These are phyloP conservation scores for Gallinago media DNA, from an alignment of 2,113 vertebrate genomes.

Conservation along the genomic window DNA sequence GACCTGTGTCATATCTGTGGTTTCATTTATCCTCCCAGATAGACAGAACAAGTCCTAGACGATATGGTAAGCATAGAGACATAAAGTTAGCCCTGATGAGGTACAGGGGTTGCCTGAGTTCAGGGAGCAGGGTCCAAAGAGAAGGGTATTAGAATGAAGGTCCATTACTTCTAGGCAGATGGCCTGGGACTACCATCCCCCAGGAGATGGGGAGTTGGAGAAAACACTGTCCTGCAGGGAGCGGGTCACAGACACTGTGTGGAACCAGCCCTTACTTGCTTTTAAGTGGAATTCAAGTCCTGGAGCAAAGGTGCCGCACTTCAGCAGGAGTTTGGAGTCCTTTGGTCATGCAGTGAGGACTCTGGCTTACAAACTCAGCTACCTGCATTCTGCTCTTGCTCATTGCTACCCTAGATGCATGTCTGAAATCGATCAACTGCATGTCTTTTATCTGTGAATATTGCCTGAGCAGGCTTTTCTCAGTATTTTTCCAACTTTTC, in stretches of 20 bases:
- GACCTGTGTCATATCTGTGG: background rate
- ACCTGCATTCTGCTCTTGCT: background rate
- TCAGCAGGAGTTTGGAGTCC: background rate
- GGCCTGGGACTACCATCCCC: background rate
- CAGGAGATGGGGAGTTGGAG: background rate
- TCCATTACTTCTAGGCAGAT: background rate
- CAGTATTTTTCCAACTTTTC: background rate
- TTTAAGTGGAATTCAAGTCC: background rate
- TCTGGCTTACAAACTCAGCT: background rate
- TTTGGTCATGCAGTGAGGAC: background rate
- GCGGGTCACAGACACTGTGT: background rate
- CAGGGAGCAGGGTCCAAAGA: background rate
- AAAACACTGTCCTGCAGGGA: background rate
- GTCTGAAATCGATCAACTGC: background rate
- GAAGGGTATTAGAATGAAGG: background rate
- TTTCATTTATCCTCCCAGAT: background rate
- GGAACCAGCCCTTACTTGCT: background rate
- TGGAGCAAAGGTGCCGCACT: background rate
- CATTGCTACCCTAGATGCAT: background rate
- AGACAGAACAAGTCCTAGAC: background rate
- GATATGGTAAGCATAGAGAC: background rate
- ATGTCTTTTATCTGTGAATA: background rate
- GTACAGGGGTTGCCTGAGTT: background rate
- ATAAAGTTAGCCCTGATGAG: background rate
- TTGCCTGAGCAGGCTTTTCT: background rate